Percentiles rank a stretch among this genome's conserved stretches.
phyloP scores from a whole-genome alignment of 2,113 vertebrate genomes.

The Fukomys damarensis region DNA sequence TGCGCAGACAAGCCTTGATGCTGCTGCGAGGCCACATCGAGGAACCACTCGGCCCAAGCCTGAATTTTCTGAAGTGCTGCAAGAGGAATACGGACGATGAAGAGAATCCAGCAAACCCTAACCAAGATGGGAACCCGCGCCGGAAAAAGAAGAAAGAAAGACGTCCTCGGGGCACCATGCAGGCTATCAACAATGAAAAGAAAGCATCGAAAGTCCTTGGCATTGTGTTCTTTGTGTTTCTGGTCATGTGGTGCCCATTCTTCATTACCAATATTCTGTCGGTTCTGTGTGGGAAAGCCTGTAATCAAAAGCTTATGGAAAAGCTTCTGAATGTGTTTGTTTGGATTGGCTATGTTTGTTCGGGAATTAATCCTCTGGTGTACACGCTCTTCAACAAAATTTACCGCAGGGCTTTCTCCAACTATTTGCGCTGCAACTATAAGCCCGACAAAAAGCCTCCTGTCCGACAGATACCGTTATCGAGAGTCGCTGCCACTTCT shows the following conservation, averaged over 20 bases:
- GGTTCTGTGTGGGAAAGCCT: constrained; percentile 93
- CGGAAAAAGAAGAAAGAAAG: constrained; percentile 85
- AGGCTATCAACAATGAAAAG: constrained; percentile 98
- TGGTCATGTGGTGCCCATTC: constrained; percentile 99
- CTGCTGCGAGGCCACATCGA: constrained; percentile 92
- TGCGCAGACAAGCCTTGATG: constrained; percentile 95
- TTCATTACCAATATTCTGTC: constrained; percentile 98
- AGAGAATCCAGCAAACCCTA: constrained; percentile 91
- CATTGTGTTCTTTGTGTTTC: constrained; percentile 98
- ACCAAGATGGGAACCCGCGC: constrained; percentile 89
- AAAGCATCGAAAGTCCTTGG: constrained; percentile 98
- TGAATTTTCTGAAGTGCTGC: constrained; percentile 90
- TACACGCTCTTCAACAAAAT: constrained; percentile 99
- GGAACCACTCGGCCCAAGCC: constrained; percentile 76
- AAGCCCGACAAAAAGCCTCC: constrained; percentile 85
- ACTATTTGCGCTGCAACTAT: constrained; percentile 95
- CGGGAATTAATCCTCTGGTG: constrained; percentile 96
- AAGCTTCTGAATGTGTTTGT: constrained; percentile 98
- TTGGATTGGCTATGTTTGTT: constrained; percentile 99
- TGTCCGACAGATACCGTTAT: constrained; percentile 85
- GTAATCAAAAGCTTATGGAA: constrained; percentile 90
- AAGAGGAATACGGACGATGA: constrained; percentile 88
- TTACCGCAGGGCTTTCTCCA: constrained; percentile 97
- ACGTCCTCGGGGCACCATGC: constrained; percentile 96
- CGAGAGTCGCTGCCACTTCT: constrained; percentile 86